Conservation (phyloP, 1,140 invertebrate species). For the Zaprionus davidi region DNA sequence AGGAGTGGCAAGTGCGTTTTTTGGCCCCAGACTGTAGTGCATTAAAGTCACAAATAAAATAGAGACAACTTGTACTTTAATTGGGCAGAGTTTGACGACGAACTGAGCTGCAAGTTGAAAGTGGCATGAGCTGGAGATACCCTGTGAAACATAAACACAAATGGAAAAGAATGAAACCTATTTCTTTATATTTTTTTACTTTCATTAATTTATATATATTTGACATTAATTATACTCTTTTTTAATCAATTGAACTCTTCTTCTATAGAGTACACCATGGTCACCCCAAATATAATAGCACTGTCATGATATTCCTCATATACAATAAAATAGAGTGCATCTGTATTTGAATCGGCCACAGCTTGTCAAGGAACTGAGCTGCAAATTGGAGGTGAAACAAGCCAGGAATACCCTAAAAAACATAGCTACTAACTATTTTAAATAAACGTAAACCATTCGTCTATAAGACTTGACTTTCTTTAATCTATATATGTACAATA, state of each 20-base stretch:
- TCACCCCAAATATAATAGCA: too few species aligned
- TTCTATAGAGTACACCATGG: too few species aligned
- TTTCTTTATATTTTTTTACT: too few species aligned
- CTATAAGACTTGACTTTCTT: too few species aligned
- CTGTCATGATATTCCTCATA: not conserved
- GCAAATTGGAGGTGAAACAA: not conserved
- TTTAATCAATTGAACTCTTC: too few species aligned
- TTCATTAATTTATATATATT: too few species aligned
- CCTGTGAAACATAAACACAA: not conserved
- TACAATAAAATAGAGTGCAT: conserved; percentile 27
- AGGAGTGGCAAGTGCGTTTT: conserved; percentile 23
- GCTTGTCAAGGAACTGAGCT: not conserved
- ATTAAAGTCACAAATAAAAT: conserved; percentile 33
- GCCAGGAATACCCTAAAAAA: not conserved
- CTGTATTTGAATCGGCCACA: not conserved
- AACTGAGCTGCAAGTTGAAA: not conserved
- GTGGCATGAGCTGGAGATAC: not conserved
- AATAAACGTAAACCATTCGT: too few species aligned
- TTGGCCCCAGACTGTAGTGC: conserved; percentile 12
- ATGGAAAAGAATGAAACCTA: too few species aligned
- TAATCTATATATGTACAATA: too few species aligned
- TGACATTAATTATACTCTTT: too few species aligned
- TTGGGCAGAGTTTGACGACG: not conserved
- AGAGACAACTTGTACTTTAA: not conserved
- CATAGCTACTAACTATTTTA: too few species aligned